These are phyloP conservation scores for Odiellus spinosus DNA, from an alignment of 2,888 invertebrate genomes.

Conservation along the genomic window DNA sequence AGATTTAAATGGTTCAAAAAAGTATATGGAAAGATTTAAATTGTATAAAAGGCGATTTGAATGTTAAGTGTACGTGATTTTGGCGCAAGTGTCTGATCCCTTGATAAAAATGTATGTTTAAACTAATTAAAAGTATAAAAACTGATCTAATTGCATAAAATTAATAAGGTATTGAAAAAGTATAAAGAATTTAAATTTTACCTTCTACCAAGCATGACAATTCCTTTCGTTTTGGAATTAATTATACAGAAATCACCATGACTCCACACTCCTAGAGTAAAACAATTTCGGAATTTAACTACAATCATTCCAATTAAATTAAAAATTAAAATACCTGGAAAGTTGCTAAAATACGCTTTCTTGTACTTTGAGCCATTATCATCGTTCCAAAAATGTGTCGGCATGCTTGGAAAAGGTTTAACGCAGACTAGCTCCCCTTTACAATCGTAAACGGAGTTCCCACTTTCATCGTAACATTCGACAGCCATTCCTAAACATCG, in stretches of 20 bases:
- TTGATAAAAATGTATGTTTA: too few relatives aligned
- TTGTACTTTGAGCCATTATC: slow-evolving; percentile 32
- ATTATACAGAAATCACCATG: slow-evolving; percentile 15
- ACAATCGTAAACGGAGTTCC: slow-evolving; percentile 32
- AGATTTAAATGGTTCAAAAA: too few relatives aligned
- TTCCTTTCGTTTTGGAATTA: slow-evolving; percentile 12
- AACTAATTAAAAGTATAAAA: too few relatives aligned
- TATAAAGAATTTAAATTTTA: not conserved
- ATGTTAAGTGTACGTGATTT: too few relatives aligned
- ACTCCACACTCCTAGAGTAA: slow-evolving; percentile 9
- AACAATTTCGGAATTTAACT: not conserved
- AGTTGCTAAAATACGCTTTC: slow-evolving; percentile 36
- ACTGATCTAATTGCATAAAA: too few relatives aligned
- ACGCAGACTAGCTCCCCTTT: slow-evolving; percentile 40
- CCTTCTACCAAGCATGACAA: slow-evolving; percentile 14
- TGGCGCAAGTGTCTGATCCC: too few relatives aligned
- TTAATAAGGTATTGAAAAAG: too few relatives aligned
- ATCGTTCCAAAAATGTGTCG: slow-evolving; percentile 38
- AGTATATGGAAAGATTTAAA: too few relatives aligned
- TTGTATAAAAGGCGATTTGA: too few relatives aligned
- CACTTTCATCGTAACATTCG: slow-evolving; percentile 32
- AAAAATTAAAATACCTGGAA: slow-evolving; percentile 24
- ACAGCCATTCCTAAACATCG: slow-evolving; percentile 38
- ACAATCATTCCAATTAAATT: not conserved
- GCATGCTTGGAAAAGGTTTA: slow-evolving; percentile 41